These are phyloP conservation scores for Onychostoma macrolepis DNA, from an alignment of 2,113 vertebrate genomes.

Conservation along the genomic window DNA sequence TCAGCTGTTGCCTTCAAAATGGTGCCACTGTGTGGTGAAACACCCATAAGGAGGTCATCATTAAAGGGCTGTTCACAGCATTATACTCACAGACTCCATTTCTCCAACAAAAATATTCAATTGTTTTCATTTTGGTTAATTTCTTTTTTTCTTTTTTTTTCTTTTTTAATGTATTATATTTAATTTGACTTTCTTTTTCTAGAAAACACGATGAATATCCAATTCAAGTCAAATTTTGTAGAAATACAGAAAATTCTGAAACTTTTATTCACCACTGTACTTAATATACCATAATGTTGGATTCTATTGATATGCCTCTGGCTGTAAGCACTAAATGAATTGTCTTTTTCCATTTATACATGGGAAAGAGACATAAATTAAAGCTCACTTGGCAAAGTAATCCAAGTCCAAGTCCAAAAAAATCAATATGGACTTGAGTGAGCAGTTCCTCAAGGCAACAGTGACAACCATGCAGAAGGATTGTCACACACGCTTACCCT, in stretches of 20 bases:
- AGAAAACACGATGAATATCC: no score
- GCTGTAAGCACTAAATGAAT: background rate
- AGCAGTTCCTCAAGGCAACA: slow-evolving; percentile 10
- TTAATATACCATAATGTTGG: no score
- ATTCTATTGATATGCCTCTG: background rate
- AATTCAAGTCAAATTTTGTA: background rate
- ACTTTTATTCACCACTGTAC: background rate
- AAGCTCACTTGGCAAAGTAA: background rate
- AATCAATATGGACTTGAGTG: slow-evolving; percentile 27
- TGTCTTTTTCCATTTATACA: background rate
- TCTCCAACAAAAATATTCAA: background rate
- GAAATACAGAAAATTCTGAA: background rate
- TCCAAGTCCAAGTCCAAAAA: slow-evolving; percentile 26
- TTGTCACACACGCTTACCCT: background rate
- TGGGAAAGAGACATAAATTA: background rate
- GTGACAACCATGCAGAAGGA: slow-evolving; percentile 36
- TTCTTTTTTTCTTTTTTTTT: no score
- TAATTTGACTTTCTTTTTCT: no score
- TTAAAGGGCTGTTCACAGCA: background rate
- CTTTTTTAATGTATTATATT: no score
- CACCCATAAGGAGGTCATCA: slow-evolving; percentile 50
- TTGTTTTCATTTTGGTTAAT: background rate
- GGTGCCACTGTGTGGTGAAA: slow-evolving; percentile 61
- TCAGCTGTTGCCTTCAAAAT: slow-evolving; percentile 70
- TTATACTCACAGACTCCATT: background rate